Evolutionary conservation across 1,140 invertebrate species (phyloP), one percentile per base, ranked within the genome.

Genomic region (Drosophila miranda): DNA sequence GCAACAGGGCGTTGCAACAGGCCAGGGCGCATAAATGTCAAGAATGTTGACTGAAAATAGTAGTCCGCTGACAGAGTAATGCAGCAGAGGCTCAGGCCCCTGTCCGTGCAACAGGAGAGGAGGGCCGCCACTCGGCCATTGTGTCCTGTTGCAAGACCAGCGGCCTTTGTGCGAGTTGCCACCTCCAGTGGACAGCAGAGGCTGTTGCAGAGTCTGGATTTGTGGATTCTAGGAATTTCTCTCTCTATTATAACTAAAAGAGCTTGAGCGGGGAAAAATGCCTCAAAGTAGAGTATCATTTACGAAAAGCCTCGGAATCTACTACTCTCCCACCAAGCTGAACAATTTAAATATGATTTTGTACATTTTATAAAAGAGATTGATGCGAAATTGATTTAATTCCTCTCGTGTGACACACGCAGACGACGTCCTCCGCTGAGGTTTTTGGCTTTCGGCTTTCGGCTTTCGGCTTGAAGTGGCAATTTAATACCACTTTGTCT

Each of bases 401-500:
- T 74, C 46, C 52, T 19, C 50, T 61, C 68, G 38, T 50, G 50
- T 51, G 57, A 30, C 13, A 51, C 53, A 21, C 43, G 48, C 48
- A 30, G 52, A 23, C 7, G 43, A 42, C 8, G 38, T 19, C 14
- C 9, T 54, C 16, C 1, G 53, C 43, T 56, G 70, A 57, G 67
- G 78, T 61, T 80, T 80, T 61, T 16, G 54, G 60, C 23, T 23
- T 23, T 23, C 16, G 16, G 16, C 16, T 16, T 16, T 16, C 16
- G 21, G 78, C 57, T 81, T 75, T 66, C 26, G 54, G 60, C 75
- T 78, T 77, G 46, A 77, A 84, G 81, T 67, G 62, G 62, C 80
- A 86, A 84, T 86, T 80, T 70, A 86, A 84, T 86, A 56, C 56
- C 80, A 83, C 78, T 86, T 86, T 86, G 60, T 56, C 64, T 51